phyloP scores from a whole-genome alignment of 2,113 vertebrate species.

The Phylloscopus whistleri region DNA sequence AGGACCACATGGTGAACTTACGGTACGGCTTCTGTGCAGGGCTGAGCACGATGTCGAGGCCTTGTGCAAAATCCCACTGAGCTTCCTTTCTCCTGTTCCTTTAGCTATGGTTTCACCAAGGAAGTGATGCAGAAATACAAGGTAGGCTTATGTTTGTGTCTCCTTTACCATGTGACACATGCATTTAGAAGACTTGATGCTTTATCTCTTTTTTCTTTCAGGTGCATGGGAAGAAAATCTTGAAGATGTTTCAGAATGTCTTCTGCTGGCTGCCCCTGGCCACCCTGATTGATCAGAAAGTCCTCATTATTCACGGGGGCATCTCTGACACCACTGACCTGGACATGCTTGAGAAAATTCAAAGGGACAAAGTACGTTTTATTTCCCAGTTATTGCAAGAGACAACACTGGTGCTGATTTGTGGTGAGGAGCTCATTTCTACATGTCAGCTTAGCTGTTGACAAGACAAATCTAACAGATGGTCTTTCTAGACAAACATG shows the following conservation, averaged over 20 bases:
- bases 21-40: slow-evolving; percentile 66
- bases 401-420: background rate
- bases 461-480: background rate
- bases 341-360: slow-evolving; percentile 76
- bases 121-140: slow-evolving; percentile 91
- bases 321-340: slow-evolving; percentile 88
- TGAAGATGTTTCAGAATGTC: slow-evolving; percentile 86
- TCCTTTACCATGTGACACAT: accelerated
- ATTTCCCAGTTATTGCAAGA: background rate
- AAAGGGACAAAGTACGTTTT: slow-evolving; percentile 82
- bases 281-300: slow-evolving; percentile 87
- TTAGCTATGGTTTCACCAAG: slow-evolving; percentile 90
- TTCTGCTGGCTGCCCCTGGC: slow-evolving; percentile 92
- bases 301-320: slow-evolving; percentile 88
- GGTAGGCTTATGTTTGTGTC: slow-evolving; percentile 60
- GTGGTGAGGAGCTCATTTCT: background rate
- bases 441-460: background rate
- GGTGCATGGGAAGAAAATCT: slow-evolving; percentile 87
- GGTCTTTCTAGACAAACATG: background rate
- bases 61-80: background rate
- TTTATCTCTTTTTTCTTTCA: slow-evolving; percentile 27
- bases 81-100: slow-evolving; percentile 20
- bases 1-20: slow-evolving; percentile 90
- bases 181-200: background rate
- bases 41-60: accelerated